phyloP scores from a whole-genome alignment of 2,888 invertebrate genomes.

The Calephelis perditalis region DNA sequence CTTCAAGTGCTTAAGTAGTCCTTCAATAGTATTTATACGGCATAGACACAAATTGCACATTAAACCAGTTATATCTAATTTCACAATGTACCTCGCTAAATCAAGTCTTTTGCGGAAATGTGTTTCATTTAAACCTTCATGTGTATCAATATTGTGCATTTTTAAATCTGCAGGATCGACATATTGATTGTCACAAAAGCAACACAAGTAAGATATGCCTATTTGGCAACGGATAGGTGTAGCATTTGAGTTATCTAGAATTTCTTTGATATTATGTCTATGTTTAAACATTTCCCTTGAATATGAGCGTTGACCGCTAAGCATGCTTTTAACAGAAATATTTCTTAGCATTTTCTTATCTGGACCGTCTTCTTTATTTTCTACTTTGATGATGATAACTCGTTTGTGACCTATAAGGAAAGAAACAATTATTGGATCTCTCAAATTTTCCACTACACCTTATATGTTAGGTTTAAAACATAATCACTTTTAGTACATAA shows the following conservation, averaged over 20 bases:
- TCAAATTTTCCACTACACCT: neutral
- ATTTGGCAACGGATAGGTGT: conserved; percentile 40
- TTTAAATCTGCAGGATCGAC: conserved; percentile 39
- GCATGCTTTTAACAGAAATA: conserved; percentile 11
- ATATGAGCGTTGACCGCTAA: conserved; percentile 8
- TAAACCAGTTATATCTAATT: conserved; percentile 48
- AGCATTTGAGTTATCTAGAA: conserved; percentile 42
- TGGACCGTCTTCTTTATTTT: conserved; percentile 15
- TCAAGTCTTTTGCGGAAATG: conserved; percentile 37
- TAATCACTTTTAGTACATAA: too few relatives aligned
- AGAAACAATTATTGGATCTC: conserved; percentile 17
- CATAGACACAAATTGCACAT: conserved; percentile 42
- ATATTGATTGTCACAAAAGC: conserved; percentile 39
- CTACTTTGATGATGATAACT: conserved; percentile 19
- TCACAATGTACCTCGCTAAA: conserved; percentile 35
- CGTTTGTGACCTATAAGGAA: conserved; percentile 18
- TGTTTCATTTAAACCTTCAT: conserved; percentile 33
- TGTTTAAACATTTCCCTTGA: conserved; percentile 49
- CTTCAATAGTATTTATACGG: conserved; percentile 35
- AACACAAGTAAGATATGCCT: conserved; percentile 39
- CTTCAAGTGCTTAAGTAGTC: conserved; percentile 39
- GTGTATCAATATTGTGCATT: conserved; percentile 38
- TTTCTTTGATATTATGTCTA: conserved; percentile 42
- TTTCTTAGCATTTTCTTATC: conserved; percentile 6
- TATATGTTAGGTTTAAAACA: too few relatives aligned